Evolutionary conservation across 2,888 invertebrate genomes (phyloP).

Genomic region (Polia nebulosa): DNA sequence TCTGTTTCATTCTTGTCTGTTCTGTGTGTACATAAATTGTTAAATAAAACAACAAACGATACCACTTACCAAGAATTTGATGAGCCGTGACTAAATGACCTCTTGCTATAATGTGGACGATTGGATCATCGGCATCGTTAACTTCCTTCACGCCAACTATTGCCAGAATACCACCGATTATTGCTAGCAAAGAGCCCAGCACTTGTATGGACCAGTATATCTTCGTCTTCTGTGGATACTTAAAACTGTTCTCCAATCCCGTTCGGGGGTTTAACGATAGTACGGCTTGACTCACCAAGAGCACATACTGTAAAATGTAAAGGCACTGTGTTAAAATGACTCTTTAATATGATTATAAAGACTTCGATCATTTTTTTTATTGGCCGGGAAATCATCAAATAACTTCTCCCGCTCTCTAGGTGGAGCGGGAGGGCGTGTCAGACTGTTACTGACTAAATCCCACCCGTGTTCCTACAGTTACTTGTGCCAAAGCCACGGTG

Average conservation of each 20-base stretch:
- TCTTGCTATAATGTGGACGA: too few species aligned
- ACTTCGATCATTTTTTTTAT: too few species aligned
- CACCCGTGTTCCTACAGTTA: too few species aligned
- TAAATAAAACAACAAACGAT: too few species aligned
- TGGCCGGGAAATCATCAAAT: too few species aligned
- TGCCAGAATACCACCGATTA: slow-evolving; percentile 72
- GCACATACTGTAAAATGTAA: slow-evolving; percentile 77
- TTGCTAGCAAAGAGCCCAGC: slow-evolving; percentile 74
- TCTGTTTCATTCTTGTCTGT: too few species aligned
- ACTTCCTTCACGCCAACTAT: slow-evolving; percentile 51
- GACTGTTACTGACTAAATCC: too few species aligned
- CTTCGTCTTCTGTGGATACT: slow-evolving; percentile 71
- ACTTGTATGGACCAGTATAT: slow-evolving; percentile 78
- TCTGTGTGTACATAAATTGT: too few species aligned
- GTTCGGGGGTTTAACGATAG: slow-evolving; percentile 73
- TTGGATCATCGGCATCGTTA: neutral
- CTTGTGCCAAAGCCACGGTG: too few species aligned
- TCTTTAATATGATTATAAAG: too few species aligned
- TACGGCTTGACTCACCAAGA: slow-evolving; percentile 80
- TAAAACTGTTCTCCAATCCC: slow-evolving; percentile 74
- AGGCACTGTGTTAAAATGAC: neutral
- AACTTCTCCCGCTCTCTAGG: too few species aligned
- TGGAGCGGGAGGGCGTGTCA: too few species aligned
- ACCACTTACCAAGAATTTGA: slow-evolving; percentile 75
- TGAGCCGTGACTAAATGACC: slow-evolving; percentile 65